phyloP scores from a whole-genome alignment of 2,797 vertebrate species.

The Australoheros facetus region DNA sequence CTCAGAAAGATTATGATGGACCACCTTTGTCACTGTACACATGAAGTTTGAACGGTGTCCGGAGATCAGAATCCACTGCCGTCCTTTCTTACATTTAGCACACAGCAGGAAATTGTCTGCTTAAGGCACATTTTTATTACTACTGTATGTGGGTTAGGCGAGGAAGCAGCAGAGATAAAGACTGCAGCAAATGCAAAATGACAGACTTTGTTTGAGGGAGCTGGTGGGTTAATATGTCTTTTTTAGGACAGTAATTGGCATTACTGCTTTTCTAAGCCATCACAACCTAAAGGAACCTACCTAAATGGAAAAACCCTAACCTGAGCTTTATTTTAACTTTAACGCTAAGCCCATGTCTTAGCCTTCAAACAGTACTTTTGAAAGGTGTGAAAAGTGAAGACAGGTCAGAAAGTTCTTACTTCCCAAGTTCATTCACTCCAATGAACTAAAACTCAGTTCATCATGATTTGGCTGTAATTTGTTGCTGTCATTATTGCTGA shows the following conservation, averaged over 20 bases:
- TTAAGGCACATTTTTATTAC: not conserved
- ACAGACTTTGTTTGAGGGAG: not conserved
- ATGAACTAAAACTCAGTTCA: not conserved
- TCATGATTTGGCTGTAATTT: not conserved
- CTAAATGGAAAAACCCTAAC: no score
- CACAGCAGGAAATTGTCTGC: not conserved
- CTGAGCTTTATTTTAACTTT: no score
- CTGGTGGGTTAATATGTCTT: not conserved
- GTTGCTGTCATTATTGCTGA: not conserved
- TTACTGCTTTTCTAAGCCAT: no score
- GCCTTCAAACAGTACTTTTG: no score
- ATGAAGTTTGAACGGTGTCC: not conserved
- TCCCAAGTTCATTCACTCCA: no score
- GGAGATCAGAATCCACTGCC: not conserved
- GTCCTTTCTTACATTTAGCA: not conserved
- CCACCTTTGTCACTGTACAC: not conserved
- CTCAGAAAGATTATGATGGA: no score
- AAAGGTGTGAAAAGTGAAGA: no score
- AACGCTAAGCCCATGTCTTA: no score
- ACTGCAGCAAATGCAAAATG: not conserved
- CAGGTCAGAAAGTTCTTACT: no score
- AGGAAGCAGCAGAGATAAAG: not conserved
- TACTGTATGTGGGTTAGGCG: not conserved
- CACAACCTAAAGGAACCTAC: no score
- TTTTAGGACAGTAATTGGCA: no score